Evolutionary conservation across 2,113 vertebrate genomes (phyloP).

Genomic region (Corynorhinus townsendii): DNA sequence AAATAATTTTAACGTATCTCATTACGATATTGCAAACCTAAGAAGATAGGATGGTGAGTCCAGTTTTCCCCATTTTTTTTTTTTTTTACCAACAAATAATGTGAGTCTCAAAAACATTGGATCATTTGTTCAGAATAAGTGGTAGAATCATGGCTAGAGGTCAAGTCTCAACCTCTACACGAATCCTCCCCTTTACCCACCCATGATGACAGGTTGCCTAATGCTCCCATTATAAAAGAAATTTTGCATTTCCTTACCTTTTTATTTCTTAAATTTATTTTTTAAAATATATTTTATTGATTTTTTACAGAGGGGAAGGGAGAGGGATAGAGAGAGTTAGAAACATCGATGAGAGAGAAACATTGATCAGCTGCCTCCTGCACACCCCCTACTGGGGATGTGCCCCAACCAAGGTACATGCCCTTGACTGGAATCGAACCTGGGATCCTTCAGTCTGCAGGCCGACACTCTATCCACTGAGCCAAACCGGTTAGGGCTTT

Average conservation of each 20-base stretch:
- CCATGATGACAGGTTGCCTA: accelerated
- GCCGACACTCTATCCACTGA: too few relatives aligned
- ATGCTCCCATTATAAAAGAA: background rate
- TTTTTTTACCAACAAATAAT: background rate
- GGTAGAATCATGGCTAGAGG: too few relatives aligned
- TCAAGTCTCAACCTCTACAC: background rate
- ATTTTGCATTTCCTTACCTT: background rate
- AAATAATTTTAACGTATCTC: background rate
- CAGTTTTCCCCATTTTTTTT: background rate
- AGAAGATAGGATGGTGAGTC: background rate
- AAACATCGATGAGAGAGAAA: too few relatives aligned
- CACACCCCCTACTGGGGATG: too few relatives aligned
- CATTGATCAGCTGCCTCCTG: too few relatives aligned
- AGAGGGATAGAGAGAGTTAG: too few relatives aligned
- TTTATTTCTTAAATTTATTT: background rate
- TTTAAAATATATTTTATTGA: too few relatives aligned
- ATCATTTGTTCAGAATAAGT: background rate
- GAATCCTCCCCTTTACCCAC: accelerated
- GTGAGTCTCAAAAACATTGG: background rate
- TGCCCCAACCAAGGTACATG: too few relatives aligned
- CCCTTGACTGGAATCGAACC: too few relatives aligned
- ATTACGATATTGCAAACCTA: background rate
- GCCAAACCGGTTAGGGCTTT: too few relatives aligned
- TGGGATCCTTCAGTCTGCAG: too few relatives aligned
- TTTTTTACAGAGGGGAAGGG: too few relatives aligned